These are phyloP conservation scores for Bolborhynchus lineola DNA, from an alignment of 2,113 vertebrate genomes.

Conservation along the genomic window DNA sequence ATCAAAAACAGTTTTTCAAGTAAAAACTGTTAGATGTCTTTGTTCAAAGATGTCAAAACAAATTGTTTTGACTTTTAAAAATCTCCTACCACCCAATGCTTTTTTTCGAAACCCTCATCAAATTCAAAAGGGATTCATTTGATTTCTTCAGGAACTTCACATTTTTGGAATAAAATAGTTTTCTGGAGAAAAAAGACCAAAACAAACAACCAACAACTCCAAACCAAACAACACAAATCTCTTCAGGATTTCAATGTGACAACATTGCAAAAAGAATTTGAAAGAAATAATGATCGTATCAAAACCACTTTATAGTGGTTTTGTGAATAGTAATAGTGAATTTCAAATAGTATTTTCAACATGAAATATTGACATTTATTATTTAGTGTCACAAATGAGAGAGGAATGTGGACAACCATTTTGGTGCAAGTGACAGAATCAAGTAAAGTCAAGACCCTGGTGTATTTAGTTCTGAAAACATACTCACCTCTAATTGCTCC, in stretches of 20 bases:
- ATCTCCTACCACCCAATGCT: neutral
- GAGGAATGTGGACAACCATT: neutral
- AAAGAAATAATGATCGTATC: neutral
- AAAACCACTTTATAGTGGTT: neutral
- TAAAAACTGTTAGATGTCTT: neutral
- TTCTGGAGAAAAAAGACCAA: neutral
- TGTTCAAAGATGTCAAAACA: slow-evolving; percentile 20
- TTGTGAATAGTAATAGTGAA: neutral
- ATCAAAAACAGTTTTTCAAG: slow-evolving; percentile 14
- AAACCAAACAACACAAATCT: neutral
- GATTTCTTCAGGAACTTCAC: neutral
- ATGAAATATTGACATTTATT: neutral
- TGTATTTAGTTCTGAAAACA: neutral
- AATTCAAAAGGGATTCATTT: neutral
- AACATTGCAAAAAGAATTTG: neutral
- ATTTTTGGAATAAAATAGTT: neutral
- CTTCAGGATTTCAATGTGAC: neutral
- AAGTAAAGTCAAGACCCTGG: neutral
- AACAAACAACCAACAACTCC: neutral
- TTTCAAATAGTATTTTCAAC: neutral
- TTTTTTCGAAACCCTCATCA: neutral
- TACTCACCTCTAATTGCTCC: neutral
- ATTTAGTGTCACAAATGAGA: neutral
- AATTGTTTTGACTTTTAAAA: slow-evolving; percentile 5
- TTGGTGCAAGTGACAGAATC: neutral